Evolutionary conservation across 2,113 vertebrate species (phyloP).

Genomic region (Hiodon tergisus): DNA sequence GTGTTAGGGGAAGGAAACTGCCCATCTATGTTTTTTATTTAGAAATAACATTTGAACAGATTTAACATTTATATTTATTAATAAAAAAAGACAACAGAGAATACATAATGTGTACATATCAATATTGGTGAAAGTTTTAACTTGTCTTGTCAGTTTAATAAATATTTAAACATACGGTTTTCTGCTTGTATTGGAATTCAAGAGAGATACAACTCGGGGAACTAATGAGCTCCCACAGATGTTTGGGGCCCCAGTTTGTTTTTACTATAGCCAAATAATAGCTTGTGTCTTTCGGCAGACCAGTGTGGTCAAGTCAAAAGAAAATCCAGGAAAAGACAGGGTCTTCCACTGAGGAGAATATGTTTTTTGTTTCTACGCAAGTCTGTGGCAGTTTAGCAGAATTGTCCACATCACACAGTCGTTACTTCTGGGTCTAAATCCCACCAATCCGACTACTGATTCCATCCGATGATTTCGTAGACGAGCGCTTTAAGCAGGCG

Average conservation of each 20-base stretch:
- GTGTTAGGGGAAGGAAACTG: too few relatives aligned
- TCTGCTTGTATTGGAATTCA: background rate
- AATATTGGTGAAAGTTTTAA: background rate
- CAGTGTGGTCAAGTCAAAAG: background rate
- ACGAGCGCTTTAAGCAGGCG: slow-evolving; percentile 82
- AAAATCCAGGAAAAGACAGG: background rate
- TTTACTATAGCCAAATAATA: background rate
- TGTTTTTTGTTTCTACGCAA: too few relatives aligned
- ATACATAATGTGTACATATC: background rate
- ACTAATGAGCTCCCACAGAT: background rate
- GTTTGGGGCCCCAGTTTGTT: background rate
- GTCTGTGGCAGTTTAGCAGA: too few relatives aligned
- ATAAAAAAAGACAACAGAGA: background rate
- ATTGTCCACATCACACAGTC: background rate
- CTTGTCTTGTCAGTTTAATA: background rate
- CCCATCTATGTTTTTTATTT: too few relatives aligned
- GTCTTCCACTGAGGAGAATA: background rate
- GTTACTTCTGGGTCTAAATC: background rate
- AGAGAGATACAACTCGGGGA: too few relatives aligned
- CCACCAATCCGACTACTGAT: slow-evolving; percentile 45
- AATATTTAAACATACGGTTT: background rate
- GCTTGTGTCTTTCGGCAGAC: background rate
- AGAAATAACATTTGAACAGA: too few relatives aligned
- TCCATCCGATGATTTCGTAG: slow-evolving; percentile 84
- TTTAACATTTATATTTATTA: background rate